Conservation (phyloP, 2,797 vertebrate species). For the Dallia pectoralis region DNA sequence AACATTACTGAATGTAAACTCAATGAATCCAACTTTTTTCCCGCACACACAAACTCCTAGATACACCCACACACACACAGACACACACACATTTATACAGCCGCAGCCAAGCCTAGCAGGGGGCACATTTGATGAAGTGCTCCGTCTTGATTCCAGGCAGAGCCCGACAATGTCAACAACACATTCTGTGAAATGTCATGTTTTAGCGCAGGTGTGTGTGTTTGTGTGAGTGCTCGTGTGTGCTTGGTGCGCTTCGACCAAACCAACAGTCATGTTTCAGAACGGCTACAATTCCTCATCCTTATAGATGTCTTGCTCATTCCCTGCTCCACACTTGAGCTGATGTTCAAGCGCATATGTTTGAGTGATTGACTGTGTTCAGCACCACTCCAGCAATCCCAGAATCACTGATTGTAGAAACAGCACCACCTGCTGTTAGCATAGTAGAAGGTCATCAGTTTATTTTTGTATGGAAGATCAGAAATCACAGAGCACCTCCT, state of each 20-base stretch:
- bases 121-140: constrained; percentile 20
- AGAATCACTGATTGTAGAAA: constrained; percentile 18
- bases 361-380: constrained; percentile 24
- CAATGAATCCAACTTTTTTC: too few species aligned
- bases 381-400: background rate
- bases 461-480: constrained; percentile 33
- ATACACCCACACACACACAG: constrained; percentile 2
- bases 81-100: background rate
- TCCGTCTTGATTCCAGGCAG: constrained; percentile 20
- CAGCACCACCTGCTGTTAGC: background rate
- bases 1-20: too few species aligned
- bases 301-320: constrained; percentile 13
- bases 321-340: constrained; percentile 5
- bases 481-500: constrained; percentile 68
- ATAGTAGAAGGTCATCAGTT: constrained; percentile 20
- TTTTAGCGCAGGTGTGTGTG: constrained; percentile 30
- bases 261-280: constrained; percentile 5
- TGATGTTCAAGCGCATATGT: constrained; percentile 12
- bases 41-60: background rate
- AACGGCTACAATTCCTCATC: constrained; percentile 11
- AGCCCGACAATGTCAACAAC: constrained; percentile 12
- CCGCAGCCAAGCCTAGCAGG: background rate
- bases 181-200: constrained; percentile 11
- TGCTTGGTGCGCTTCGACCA: background rate
- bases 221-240: constrained; percentile 32